phyloP scores from a whole-genome alignment of 2,113 vertebrate genomes.

The Pardalotus punctatus region DNA sequence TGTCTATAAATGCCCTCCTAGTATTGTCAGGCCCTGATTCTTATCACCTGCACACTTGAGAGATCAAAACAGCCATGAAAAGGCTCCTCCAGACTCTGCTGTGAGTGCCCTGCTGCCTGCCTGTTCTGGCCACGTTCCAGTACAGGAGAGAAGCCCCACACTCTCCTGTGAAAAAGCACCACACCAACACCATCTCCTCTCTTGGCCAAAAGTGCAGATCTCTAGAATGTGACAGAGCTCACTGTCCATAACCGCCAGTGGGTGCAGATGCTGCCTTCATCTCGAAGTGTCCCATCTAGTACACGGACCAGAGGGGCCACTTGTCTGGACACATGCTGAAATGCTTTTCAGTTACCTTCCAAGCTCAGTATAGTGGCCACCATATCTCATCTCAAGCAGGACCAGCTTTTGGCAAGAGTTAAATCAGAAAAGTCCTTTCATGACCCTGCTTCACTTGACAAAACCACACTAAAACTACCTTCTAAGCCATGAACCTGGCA shows the following conservation, averaged over 20 bases:
- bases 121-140: background rate
- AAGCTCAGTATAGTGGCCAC: background rate
- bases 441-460: background rate
- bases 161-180: background rate
- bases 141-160: background rate
- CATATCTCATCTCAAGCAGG: background rate
- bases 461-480: background rate
- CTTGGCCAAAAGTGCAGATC: background rate
- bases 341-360: background rate
- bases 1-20: background rate
- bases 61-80: constrained; percentile 18
- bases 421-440: background rate
- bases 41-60: constrained; percentile 10
- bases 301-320: background rate
- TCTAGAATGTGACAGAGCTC: background rate
- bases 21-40: background rate
- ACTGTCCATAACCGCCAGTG: fast-evolving
- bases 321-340: background rate
- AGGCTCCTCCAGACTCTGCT: background rate
- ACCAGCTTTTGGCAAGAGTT: background rate
- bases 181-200: background rate
- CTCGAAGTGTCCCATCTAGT: fast-evolving
- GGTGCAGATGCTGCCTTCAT: background rate
- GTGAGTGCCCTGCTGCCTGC: fast-evolving
- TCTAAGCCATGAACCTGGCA: background rate